These are phyloP conservation scores for Sitobion miscanthi DNA, from an alignment of 1,140 invertebrate genomes.

Conservation along the genomic window DNA sequence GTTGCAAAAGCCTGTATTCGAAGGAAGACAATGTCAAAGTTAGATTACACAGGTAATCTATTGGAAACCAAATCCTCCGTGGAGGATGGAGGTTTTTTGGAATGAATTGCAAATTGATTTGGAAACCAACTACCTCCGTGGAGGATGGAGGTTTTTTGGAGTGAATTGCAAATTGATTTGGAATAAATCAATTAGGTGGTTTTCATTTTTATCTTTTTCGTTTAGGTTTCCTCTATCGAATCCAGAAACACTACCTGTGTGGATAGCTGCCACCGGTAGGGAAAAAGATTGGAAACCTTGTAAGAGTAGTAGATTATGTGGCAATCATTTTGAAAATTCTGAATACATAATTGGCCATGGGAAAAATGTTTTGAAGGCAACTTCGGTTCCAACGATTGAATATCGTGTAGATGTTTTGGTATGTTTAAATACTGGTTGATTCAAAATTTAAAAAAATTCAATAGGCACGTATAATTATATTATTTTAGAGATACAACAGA, in stretches of 20 bases:
- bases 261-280: slow-evolving; percentile 39
- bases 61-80: not conserved
- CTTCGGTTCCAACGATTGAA: slow-evolving; percentile 43
- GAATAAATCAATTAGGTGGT: not conserved
- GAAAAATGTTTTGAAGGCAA: slow-evolving; percentile 34
- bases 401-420: not conserved
- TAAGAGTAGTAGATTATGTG: slow-evolving; percentile 50
- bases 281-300: slow-evolving; percentile 42
- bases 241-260: not conserved
- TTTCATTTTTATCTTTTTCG: not conserved
- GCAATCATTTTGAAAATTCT: slow-evolving; percentile 41
- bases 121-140: not conserved
- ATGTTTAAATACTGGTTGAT: not conserved
- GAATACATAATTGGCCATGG: slow-evolving; percentile 49
- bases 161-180: not conserved
- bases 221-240: slow-evolving; percentile 37
- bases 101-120: not conserved
- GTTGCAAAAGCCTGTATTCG: slow-evolving; percentile 34
- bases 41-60: slow-evolving; percentile 47
- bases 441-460: not conserved
- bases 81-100: not conserved
- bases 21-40: not conserved
- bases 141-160: not conserved
- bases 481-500: slow-evolving; percentile 17
- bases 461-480: not conserved